Percentiles rank a stretch among this genome's conserved stretches.
Evolutionary conservation across 2,797 vertebrate species (phyloP).

Genomic region (Gephyroberyx darwinii): DNA sequence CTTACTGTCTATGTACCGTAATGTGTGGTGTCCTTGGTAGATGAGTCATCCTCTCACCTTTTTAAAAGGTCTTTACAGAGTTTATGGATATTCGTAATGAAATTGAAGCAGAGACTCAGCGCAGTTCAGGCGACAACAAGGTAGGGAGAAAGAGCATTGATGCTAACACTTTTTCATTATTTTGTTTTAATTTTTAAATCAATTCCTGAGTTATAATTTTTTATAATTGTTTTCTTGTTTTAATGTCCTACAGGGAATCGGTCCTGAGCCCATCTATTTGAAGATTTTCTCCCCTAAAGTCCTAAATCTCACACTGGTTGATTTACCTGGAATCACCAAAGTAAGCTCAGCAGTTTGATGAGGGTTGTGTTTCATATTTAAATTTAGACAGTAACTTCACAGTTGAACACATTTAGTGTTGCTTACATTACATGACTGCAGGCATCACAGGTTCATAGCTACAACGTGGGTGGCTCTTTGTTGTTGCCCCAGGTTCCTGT

Average conservation of each 20-base stretch:
- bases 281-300: conserved; percentile 87
- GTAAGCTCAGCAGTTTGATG: conserved; percentile 59
- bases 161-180: neutral
- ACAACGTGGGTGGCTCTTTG: conserved; percentile 16
- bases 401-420: conserved; percentile 4
- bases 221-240: conserved; percentile 1
- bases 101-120: conserved; percentile 84
- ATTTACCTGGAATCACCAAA: conserved; percentile 88
- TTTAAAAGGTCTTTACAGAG: conserved; percentile 81
- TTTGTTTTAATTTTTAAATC: too few species aligned
- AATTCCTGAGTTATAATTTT: neutral
- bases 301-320: conserved; percentile 87
- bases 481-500: conserved; percentile 85
- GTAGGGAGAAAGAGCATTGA: conserved; percentile 56
- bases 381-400: neutral
- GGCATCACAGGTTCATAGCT: conserved; percentile 16
- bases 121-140: conserved; percentile 83
- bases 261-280: conserved; percentile 83
- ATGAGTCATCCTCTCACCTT: conserved; percentile 22
- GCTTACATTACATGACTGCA: neutral
- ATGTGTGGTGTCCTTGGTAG: conserved; percentile 1
- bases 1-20: neutral
- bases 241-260: conserved; percentile 78
- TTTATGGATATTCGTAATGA: conserved; percentile 82
- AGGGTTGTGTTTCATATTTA: neutral